Percentiles rank a stretch among this genome's conserved stretches.
Conservation (phyloP, 35 echinoderm and acorn worm species). For the Stichopus chloronotus region DNA sequence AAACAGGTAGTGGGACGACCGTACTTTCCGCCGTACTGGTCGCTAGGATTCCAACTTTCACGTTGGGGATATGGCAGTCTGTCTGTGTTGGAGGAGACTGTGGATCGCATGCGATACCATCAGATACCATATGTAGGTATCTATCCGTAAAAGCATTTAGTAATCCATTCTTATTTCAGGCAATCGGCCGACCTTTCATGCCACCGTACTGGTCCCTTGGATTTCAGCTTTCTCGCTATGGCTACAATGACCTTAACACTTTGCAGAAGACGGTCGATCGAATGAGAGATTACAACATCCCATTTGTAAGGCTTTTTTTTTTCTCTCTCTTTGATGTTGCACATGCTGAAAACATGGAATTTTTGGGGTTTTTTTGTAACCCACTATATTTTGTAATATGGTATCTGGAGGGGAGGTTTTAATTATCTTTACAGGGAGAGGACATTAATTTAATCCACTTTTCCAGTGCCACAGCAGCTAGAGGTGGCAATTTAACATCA, state of each 20-base stretch:
- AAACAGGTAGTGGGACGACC: conserved; percentile 81
- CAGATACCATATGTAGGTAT: conserved; percentile 80
- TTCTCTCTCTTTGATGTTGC: background rate
- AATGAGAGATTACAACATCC: conserved; percentile 83
- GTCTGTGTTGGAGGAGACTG: conserved; percentile 61
- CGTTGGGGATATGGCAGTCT: conserved; percentile 87
- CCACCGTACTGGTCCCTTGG: conserved; percentile 96
- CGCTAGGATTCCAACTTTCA: conserved; percentile 88
- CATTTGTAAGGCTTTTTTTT: conserved; percentile 73
- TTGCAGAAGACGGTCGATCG: conserved; percentile 75
- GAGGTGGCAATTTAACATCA: no score
- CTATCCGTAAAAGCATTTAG: background rate
- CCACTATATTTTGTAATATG: no score
- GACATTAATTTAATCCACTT: no score
- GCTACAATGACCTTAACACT: conserved; percentile 74
- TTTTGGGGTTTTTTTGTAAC: no score
- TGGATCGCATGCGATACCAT: conserved; percentile 74
- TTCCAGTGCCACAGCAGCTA: no score
- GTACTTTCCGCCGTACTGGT: conserved; percentile 90
- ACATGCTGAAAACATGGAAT: no score
- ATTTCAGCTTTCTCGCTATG: conserved; percentile 96
- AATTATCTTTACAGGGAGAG: no score
- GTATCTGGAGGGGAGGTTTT: no score
- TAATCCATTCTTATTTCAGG: conserved; percentile 54
- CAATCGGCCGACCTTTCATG: conserved; percentile 82